Percentiles rank a stretch among this genome's conserved stretches.
These are phyloP conservation scores for Alfaro cultratus DNA, from an alignment of 2,797 vertebrate genomes.

Conservation along the genomic window DNA sequence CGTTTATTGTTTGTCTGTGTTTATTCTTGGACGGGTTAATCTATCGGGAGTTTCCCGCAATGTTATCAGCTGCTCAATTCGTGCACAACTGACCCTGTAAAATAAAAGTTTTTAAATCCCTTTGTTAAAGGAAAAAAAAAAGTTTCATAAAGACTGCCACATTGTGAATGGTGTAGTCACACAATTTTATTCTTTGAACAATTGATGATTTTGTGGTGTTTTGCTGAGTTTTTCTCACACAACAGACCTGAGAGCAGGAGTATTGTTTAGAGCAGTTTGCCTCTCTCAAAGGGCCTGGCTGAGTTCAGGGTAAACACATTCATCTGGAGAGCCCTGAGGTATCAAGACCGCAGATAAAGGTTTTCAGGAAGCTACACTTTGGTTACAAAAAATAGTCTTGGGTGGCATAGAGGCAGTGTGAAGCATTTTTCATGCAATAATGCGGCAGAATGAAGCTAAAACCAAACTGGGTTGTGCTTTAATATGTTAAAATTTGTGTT, in stretches of 20 bases:
- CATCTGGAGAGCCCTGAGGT: conserved; percentile 58
- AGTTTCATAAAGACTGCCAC: conserved; percentile 1
- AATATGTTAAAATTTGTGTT: conserved; percentile 36
- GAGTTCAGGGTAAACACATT: conserved; percentile 69
- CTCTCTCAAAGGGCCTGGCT: conserved; percentile 50
- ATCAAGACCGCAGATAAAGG: conserved; percentile 68
- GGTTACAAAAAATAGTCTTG: conserved; percentile 2
- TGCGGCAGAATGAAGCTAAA: conserved; percentile 26
- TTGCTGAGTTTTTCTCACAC: conserved; percentile 51
- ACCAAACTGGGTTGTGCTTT: conserved; percentile 15
- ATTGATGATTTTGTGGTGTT: conserved; percentile 25
- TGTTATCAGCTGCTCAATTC: conserved; percentile 10
- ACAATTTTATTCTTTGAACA: conserved; percentile 38
- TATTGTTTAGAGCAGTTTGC: conserved; percentile 59
- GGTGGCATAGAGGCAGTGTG: background rate
- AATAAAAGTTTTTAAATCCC: conserved; percentile 6
- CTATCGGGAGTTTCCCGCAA: conserved; percentile 17
- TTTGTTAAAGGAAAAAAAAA: conserved; percentile 8
- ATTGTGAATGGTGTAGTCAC: conserved; percentile 19
- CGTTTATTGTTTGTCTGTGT: conserved; percentile 59
- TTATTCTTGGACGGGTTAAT: conserved; percentile 23
- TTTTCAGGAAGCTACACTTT: conserved; percentile 25
- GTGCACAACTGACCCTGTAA: conserved; percentile 1
- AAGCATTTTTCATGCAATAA: conserved; percentile 38
- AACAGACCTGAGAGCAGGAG: conserved; percentile 36